Evolutionary conservation across 2,113 vertebrate genomes (phyloP), one percentile per base, ranked within the genome.

Genomic region (Crotalus horridus): DNA sequence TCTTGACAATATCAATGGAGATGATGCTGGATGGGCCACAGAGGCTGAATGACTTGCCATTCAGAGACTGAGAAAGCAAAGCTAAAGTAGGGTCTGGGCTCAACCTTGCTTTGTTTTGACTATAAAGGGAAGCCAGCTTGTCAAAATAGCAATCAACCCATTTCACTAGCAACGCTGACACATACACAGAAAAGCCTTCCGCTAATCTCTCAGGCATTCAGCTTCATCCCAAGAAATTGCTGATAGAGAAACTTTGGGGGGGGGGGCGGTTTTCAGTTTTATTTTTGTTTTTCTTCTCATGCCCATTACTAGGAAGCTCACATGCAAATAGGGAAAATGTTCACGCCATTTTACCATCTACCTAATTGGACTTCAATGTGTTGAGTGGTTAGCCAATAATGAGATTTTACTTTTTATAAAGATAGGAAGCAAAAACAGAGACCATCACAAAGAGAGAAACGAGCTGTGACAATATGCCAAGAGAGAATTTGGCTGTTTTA

Each of bases 361-460:
- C 58, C 74, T 89, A 93, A 93, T 61, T 87, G 69, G 89, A 48
- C 56, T 89, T 54, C 20, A 26, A 90, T 92, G 29, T 88, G 85
- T 87, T 91, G 91, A 94, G 61, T 89, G 89, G 88, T 87, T 88
- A 89, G 88, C 61, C 92, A 64, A 88, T 85, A 88, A 92, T 86
- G 91, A 58, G 85, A 92, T 91, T 33, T 90, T 85, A 88, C 92
- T 93, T 93, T 93, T 88, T 90, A 92, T 43, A 89, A 93, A 93
- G 92, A 94, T 43, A 90, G 64, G 55, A 10, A 51, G 85, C 55
- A n/a, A 59, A 59, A 87, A 58, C 29, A 74, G 48, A 74, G 43
- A 39, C 90, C 61, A 58, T 91, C 90, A 87, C 90, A 92, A 93
- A 92, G 23, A 61, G 87, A 89, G 91, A 92, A 85, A 89, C 56